A percentile compares a stretch with the other conserved stretches of the same genome.
These are phyloP conservation scores for Diaprepes abbreviatus DNA, from an alignment of 2,888 invertebrate species.

Conservation along the genomic window DNA sequence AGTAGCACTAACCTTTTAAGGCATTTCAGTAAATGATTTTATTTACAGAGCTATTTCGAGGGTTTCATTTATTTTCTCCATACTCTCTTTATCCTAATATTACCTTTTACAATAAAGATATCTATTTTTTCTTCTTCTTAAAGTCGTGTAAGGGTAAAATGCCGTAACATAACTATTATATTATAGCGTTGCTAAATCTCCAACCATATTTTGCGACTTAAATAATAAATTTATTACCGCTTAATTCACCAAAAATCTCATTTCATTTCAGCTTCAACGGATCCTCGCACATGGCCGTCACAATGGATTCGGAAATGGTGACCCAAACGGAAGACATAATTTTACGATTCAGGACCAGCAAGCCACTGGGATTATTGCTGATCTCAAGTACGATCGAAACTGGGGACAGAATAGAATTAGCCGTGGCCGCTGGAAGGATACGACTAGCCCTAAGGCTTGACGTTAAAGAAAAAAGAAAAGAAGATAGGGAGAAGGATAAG, in stretches of 20 bases:
- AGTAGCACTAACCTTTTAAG: too few relatives aligned
- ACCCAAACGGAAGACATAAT: conserved; percentile 92
- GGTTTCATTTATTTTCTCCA: too few relatives aligned
- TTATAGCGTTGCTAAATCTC: too few relatives aligned
- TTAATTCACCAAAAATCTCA: neutral
- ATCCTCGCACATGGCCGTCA: conserved; percentile 82
- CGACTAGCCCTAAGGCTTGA: conserved; percentile 86
- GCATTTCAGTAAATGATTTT: too few relatives aligned
- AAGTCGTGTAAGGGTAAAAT: too few relatives aligned
- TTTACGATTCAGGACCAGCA: conserved; percentile 86
- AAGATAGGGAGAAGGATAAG: conserved; percentile 67
- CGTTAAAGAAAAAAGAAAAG: conserved; percentile 75
- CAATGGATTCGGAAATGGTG: conserved; percentile 64
- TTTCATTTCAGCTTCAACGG: conserved; percentile 80
- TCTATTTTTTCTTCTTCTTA: too few relatives aligned
- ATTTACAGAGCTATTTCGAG: too few relatives aligned
- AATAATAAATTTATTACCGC: neutral
- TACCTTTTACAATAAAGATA: too few relatives aligned
- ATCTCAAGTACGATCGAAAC: conserved; percentile 85
- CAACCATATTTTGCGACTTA: neutral
- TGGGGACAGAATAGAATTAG: conserved; percentile 87
- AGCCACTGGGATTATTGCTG: conserved; percentile 82
- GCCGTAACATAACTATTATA: too few relatives aligned
- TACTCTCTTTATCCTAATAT: too few relatives aligned
- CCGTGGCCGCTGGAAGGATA: conserved; percentile 86